Evolutionary conservation across 2,113 vertebrate genomes (phyloP).

Genomic region (Gulo gulo): DNA sequence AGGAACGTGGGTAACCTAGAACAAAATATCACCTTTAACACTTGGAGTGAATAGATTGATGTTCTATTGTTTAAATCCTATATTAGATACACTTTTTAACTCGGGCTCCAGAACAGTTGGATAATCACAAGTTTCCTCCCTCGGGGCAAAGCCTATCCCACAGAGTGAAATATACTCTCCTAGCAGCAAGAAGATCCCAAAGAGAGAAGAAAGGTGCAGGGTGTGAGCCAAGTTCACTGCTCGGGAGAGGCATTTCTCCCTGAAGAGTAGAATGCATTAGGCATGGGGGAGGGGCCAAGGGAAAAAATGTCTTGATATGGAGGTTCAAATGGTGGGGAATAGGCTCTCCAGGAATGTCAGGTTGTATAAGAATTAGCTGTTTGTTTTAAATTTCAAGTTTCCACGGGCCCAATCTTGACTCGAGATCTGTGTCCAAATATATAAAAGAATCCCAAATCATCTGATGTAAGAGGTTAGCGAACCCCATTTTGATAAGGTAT

Average conservation of each 20-base stretch:
- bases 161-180: background rate
- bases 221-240: background rate
- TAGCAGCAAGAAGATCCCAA: background rate
- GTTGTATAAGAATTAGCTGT: background rate
- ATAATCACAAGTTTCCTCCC: background rate
- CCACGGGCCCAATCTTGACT: background rate
- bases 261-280: background rate
- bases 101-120: background rate
- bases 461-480: background rate
- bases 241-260: background rate
- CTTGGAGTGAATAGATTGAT: background rate
- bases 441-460: background rate
- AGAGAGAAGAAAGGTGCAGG: background rate
- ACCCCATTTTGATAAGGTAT: background rate
- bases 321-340: background rate
- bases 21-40: background rate
- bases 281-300: background rate
- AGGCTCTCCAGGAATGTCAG: background rate
- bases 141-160: background rate
- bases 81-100: background rate
- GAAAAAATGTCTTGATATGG: background rate
- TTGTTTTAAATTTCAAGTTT: constrained; percentile 22
- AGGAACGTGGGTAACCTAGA: background rate
- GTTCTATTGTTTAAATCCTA: background rate
- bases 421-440: background rate